These are phyloP conservation scores for Calliphora vicina DNA, from an alignment of 1,140 invertebrate species.

Conservation along the genomic window DNA sequence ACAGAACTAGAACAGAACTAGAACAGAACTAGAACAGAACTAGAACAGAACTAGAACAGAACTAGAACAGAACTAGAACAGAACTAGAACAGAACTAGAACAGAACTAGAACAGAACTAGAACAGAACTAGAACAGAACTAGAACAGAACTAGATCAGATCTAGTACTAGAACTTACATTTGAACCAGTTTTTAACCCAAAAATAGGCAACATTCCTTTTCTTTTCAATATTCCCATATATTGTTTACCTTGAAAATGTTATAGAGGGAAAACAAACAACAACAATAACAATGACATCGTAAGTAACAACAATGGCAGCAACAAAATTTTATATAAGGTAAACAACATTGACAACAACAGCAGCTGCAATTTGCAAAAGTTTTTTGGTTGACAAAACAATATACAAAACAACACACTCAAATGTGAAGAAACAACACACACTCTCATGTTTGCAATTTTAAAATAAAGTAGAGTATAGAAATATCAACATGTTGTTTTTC, in stretches of 20 bases:
- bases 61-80: too few relatives aligned
- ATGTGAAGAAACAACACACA: too few relatives aligned
- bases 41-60: too few relatives aligned
- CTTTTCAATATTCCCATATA: background rate
- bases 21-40: too few relatives aligned
- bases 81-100: too few relatives aligned
- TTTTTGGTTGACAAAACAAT: background rate
- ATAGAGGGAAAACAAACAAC: background rate
- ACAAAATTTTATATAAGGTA: background rate
- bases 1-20: too few relatives aligned
- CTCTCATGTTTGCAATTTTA: background rate
- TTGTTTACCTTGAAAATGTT: background rate
- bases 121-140: too few relatives aligned
- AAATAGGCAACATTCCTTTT: background rate
- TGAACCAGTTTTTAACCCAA: too few relatives aligned
- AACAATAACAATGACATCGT: background rate
- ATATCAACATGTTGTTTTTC: too few relatives aligned
- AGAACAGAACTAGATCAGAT: too few relatives aligned
- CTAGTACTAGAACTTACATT: too few relatives aligned
- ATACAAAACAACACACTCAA: background rate
- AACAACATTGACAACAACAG: background rate
- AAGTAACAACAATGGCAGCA: background rate
- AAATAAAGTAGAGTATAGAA: background rate
- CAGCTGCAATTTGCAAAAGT: background rate
- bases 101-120: too few relatives aligned